Percentiles rank a stretch among this genome's conserved stretches.
phyloP scores from a whole-genome alignment of 1,140 invertebrate genomes.

The Vanessa atalanta region DNA sequence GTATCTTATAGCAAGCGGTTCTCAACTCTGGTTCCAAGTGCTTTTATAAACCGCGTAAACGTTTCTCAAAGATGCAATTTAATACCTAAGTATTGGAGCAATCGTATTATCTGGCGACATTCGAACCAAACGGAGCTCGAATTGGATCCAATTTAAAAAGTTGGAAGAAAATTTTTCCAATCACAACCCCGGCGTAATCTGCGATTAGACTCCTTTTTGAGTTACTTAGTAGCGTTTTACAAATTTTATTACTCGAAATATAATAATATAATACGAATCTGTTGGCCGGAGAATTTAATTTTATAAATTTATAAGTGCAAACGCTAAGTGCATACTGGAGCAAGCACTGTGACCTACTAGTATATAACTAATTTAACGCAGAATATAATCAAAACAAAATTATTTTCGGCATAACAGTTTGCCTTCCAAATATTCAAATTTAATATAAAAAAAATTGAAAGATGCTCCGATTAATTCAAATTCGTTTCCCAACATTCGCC shows the following conservation, averaged over 20 bases:
- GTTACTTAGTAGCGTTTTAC: conserved; percentile 43
- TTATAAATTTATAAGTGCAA: too few relatives aligned
- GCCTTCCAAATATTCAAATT: neutral
- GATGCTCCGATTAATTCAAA: conserved; percentile 68
- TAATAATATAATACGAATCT: neutral
- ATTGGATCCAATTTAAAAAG: conserved; percentile 77
- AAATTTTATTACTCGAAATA: conserved; percentile 10
- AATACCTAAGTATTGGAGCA: conserved; percentile 64
- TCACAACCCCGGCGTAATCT: conserved; percentile 66
- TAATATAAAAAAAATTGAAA: conserved; percentile 34
- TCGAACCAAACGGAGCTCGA: conserved; percentile 61
- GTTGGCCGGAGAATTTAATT: too few relatives aligned
- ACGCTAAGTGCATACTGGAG: too few relatives aligned
- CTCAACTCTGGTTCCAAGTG: neutral
- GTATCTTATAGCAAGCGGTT: neutral
- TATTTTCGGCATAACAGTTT: too few relatives aligned
- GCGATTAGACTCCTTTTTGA: conserved; percentile 59
- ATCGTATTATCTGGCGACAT: conserved; percentile 67
- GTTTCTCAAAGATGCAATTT: conserved; percentile 73
- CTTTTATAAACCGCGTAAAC: conserved; percentile 49
- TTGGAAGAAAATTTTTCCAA: conserved; percentile 74
- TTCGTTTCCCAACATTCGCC: conserved; percentile 58
- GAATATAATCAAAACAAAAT: too few relatives aligned
- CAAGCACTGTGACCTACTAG: too few relatives aligned
- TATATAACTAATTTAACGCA: too few relatives aligned